Evolutionary conservation across 2,113 vertebrate genomes (phyloP).

Genomic region (Coturnix japonica): DNA sequence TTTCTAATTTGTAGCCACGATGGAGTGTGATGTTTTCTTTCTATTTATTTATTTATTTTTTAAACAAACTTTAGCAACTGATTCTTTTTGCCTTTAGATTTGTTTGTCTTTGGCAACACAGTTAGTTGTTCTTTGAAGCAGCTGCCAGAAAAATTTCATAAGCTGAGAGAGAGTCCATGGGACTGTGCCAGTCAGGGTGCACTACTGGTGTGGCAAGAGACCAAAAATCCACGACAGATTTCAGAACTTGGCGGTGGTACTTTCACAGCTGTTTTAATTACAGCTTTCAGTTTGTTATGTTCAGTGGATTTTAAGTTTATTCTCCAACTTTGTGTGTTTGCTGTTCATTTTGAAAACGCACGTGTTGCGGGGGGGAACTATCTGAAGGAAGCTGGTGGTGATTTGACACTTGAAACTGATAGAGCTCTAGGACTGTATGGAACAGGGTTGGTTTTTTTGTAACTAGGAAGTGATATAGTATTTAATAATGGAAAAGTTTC

Average conservation of each 20-base stretch:
- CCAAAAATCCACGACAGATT: neutral
- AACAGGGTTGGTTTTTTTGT: neutral
- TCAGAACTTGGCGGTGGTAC: neutral
- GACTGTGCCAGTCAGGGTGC: neutral
- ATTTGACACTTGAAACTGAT: neutral
- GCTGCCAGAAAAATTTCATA: neutral
- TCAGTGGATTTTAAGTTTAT: neutral
- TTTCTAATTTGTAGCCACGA: neutral
- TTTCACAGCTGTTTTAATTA: neutral
- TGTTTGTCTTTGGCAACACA: neutral
- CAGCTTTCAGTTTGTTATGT: neutral
- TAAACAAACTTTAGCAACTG: neutral
- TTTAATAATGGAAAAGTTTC: neutral
- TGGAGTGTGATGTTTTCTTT: neutral
- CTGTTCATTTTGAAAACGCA: neutral
- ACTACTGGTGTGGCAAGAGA: neutral
- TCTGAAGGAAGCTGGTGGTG: slow-evolving; percentile 4
- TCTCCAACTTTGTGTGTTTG: neutral
- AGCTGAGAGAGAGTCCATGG: neutral
- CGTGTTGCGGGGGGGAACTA: neutral
- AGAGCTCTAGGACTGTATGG: neutral
- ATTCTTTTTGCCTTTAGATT: slow-evolving; percentile 15
- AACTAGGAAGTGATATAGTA: neutral
- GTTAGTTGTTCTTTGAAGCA: slow-evolving; percentile 4
- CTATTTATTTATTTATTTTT: neutral